Evolutionary conservation across 2,113 vertebrate species (phyloP).

Genomic region (Puntigrus tetrazona): DNA sequence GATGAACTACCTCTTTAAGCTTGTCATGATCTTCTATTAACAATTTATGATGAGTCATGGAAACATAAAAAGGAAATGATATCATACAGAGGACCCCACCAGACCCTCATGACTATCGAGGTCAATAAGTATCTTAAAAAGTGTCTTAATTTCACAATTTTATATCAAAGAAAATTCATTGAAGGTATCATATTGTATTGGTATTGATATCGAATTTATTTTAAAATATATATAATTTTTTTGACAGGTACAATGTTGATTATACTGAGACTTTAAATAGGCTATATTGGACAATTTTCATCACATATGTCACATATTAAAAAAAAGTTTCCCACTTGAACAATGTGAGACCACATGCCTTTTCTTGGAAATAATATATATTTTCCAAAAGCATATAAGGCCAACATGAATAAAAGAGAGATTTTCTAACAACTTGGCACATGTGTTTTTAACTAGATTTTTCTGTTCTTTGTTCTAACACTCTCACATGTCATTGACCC

Average conservation of each 20-base stretch:
- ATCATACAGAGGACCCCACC: neutral
- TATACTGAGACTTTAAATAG: too few species aligned
- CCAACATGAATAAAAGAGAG: neutral
- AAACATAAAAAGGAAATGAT: neutral
- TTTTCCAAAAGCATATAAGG: neutral
- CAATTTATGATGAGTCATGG: neutral
- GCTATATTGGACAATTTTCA: too few species aligned
- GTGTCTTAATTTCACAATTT: neutral
- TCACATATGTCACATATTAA: too few species aligned
- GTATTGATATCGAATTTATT: too few species aligned
- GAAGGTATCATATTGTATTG: neutral
- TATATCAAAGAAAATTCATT: neutral
- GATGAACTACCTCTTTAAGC: too few species aligned
- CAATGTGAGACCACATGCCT: neutral
- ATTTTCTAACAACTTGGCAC: neutral
- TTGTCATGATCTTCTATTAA: too few species aligned
- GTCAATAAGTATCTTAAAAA: neutral
- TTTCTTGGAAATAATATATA: neutral
- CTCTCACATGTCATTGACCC: constrained; percentile 64
- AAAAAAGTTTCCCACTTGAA: too few species aligned
- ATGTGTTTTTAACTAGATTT: constrained; percentile 1
- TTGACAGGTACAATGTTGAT: too few species aligned
- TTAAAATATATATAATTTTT: too few species aligned
- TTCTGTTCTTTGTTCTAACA: neutral
- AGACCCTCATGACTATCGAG: neutral